phyloP scores from a whole-genome alignment of 2,888 invertebrate species.

The Chrysodeixis includens region DNA sequence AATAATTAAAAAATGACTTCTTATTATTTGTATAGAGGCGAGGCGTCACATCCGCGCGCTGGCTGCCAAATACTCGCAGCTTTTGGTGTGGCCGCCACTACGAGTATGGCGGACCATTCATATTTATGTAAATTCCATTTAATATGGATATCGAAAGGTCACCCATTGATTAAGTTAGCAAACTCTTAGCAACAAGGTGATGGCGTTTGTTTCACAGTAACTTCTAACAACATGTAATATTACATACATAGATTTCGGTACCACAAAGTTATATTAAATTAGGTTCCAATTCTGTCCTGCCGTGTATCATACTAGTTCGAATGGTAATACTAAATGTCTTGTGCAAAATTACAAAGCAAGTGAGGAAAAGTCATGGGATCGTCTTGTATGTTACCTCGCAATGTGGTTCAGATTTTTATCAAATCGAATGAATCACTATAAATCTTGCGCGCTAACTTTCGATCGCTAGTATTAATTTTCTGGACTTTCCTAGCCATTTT shows the following conservation, averaged over 20 bases:
- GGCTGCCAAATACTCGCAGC: conserved; percentile 42
- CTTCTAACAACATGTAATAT: not conserved
- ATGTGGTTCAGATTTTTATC: too few relatives aligned
- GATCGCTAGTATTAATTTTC: too few relatives aligned
- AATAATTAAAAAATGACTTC: too few relatives aligned
- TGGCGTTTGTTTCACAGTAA: not conserved
- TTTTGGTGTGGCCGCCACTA: conserved; percentile 47
- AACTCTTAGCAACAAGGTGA: conserved; percentile 6
- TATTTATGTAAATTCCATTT: conserved; percentile 43
- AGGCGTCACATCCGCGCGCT: conserved; percentile 26
- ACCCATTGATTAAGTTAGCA: conserved; percentile 35
- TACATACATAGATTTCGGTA: too few relatives aligned
- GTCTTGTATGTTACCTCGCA: too few relatives aligned
- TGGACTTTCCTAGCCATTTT: too few relatives aligned
- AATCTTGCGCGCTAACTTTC: too few relatives aligned
- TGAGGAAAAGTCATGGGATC: not conserved
- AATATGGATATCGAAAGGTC: conserved; percentile 41
- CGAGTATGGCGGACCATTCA: conserved; percentile 44
- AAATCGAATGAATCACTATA: too few relatives aligned
- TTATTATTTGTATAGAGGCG: conserved; percentile 29
- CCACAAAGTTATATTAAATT: too few relatives aligned
- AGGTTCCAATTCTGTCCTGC: not conserved
- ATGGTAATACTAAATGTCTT: too few relatives aligned
- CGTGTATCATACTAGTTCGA: too few relatives aligned
- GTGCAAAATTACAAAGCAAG: not conserved